Evolutionary conservation across 2,888 invertebrate genomes (phyloP), one percentile per base, ranked within the genome.

Genomic region (Leptopilina drosophilae): DNA sequence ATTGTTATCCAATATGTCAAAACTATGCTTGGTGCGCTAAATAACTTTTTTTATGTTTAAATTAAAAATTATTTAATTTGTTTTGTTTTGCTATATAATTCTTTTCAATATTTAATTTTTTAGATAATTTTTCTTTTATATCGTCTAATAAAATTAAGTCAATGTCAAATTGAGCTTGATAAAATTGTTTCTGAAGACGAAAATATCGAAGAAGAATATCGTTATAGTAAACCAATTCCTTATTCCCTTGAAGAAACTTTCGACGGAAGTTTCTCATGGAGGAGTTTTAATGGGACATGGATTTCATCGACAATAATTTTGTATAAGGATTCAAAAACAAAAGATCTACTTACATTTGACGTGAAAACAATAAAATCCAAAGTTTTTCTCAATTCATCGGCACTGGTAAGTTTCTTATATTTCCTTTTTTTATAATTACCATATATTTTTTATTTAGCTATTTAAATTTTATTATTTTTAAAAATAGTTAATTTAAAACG

Each of bases 241-340:
- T 90, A 92, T 82, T 87, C 84, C 11, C 86, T 93, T 62, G 90
- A 90, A 77, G 93, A 93, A 79, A 86, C 91, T 67, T 90, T 92
- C 81, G 84, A 84, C 5, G 88, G 89, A 53, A 83, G 86, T 66
- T 92, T 90, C 81, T 85, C 86, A 2, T 85, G 90, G 9, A 84
- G 83, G 76, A 79, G 84, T 33, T 93, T 93, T 87, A 93, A 93
- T 81, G 93, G 92, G 56, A 91, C 91, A 7, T 93, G 93, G 93
- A 90, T 92, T 81, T 92, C 93, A 67, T 87, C 88, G 46, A 88
- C 87, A 53, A 89, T 90, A 83, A 89, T 92, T 79, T 82, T 92
- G 78, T 91, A 90, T 80, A 82, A 83, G 26, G 85, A 90, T 62
- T 62, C 46, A 14, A 62, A 81, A 7, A 82, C 84, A 7, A 86